These are phyloP conservation scores for Megastigmus dorsalis DNA, from an alignment of 2,888 invertebrate genomes.

Conservation along the genomic window DNA sequence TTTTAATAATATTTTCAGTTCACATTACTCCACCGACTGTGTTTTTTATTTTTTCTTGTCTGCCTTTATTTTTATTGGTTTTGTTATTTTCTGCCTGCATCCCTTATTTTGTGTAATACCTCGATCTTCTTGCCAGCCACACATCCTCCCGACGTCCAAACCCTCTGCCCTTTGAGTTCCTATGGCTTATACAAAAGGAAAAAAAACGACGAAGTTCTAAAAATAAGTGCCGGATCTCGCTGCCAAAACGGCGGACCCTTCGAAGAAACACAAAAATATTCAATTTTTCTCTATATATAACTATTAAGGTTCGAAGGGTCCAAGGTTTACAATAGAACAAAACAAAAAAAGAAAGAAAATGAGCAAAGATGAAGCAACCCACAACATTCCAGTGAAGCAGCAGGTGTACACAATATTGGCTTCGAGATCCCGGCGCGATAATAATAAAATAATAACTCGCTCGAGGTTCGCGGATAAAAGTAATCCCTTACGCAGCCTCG, in stretches of 20 bases:
- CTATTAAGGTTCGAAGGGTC: constrained; percentile 16
- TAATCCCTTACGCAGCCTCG: too few relatives aligned
- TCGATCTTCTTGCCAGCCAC: neutral
- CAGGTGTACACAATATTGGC: constrained; percentile 19
- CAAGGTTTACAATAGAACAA: too few relatives aligned
- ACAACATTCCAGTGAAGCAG: constrained; percentile 46
- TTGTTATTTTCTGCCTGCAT: neutral
- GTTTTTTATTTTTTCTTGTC: constrained; percentile 58
- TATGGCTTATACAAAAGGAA: constrained; percentile 18
- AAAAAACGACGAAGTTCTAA: constrained; percentile 32
- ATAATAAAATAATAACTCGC: constrained; percentile 16
- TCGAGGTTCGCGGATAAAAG: neutral
- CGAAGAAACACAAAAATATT: neutral
- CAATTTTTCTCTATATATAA: neutral
- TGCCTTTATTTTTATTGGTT: constrained; percentile 17
- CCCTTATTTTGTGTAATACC: too few relatives aligned
- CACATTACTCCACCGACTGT: constrained; percentile 69
- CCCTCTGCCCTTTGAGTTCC: constrained; percentile 20
- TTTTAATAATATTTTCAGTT: constrained; percentile 76
- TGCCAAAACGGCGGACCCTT: constrained; percentile 18
- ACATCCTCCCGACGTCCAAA: neutral
- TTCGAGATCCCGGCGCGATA: constrained; percentile 29
- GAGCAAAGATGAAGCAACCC: too few relatives aligned
- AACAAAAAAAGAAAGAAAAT: neutral
- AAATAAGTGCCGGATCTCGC: constrained; percentile 41